A percentile compares a stretch with the other conserved stretches of the same genome.
Evolutionary conservation across 2,797 vertebrate species (phyloP).

Genomic region (Sardinella longiceps): DNA sequence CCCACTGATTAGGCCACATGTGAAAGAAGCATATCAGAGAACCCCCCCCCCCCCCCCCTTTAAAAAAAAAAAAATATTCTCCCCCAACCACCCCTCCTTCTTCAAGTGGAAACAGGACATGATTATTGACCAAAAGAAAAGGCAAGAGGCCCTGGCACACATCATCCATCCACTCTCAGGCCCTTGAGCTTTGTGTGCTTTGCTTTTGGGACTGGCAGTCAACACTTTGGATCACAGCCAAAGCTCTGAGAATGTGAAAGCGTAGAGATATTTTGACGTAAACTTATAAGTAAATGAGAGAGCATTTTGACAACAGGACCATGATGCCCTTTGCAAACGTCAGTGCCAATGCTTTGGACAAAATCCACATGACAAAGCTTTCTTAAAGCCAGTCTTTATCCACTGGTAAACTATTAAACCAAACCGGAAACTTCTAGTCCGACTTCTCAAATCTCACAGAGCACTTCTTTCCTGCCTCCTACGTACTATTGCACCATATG

Average conservation of each 20-base stretch:
- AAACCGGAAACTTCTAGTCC: not conserved
- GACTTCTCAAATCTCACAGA: not conserved
- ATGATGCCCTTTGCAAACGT: conserved; percentile 1
- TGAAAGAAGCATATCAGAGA: conserved; percentile 13
- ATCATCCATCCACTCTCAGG: not conserved
- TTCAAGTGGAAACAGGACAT: not conserved
- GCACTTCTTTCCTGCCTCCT: not conserved
- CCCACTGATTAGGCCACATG: conserved; percentile 23
- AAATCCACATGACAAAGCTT: not conserved
- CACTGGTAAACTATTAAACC: not conserved
- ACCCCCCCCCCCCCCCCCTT: not conserved
- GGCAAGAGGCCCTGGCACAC: not conserved
- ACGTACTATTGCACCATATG: not conserved
- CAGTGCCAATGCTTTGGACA: not conserved
- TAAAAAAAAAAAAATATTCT: too few relatives aligned
- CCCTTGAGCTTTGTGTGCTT: not conserved
- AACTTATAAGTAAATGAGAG: not conserved
- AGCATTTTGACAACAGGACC: not conserved
- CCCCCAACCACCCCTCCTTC: not conserved
- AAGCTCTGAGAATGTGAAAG: not conserved
- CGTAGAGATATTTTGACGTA: not conserved
- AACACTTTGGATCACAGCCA: not conserved
- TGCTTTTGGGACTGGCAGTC: conserved; percentile 1
- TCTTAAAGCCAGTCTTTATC: not conserved
- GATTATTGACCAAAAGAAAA: not conserved